These are phyloP conservation scores for Leptothorax acervorum DNA, from an alignment of 2,888 invertebrate species.

Conservation along the genomic window DNA sequence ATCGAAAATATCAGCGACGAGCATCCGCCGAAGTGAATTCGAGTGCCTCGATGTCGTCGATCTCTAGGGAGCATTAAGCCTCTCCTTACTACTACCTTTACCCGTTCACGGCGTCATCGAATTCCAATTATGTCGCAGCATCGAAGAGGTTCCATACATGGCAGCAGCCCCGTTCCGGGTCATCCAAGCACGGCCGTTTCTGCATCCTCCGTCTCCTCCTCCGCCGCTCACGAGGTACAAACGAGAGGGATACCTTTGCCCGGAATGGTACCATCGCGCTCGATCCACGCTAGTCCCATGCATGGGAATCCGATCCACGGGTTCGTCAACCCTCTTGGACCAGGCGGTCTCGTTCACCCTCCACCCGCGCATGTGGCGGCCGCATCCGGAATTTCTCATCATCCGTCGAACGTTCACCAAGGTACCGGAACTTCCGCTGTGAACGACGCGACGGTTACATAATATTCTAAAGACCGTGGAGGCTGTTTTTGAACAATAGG, in stretches of 20 bases:
- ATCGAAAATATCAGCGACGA: constrained; percentile 38
- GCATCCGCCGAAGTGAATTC: constrained; percentile 43
- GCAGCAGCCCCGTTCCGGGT: constrained; percentile 73
- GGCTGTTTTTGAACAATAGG: constrained; percentile 29
- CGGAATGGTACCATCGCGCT: constrained; percentile 81
- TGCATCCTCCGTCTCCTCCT: constrained; percentile 62
- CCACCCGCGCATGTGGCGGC: constrained; percentile 70
- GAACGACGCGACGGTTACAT: constrained; percentile 12
- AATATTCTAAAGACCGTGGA: constrained; percentile 60
- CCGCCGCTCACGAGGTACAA: constrained; percentile 77
- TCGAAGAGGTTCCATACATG: constrained; percentile 78
- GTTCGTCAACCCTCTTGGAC: constrained; percentile 83
- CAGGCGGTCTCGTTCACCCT: constrained; percentile 78
- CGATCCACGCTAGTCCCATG: constrained; percentile 76
- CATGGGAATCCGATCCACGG: constrained; percentile 81
- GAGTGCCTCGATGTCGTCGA: constrained; percentile 65
- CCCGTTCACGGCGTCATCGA: constrained; percentile 68
- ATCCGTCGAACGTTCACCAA: constrained; percentile 77
- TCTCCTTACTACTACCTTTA: constrained; percentile 11
- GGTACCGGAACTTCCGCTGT: constrained; percentile 69
- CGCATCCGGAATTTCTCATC: constrained; percentile 78
- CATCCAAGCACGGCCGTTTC: constrained; percentile 68
- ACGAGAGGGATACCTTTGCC: constrained; percentile 83
- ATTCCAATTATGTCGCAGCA: constrained; percentile 78
- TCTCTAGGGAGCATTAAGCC: constrained; percentile 64